These are phyloP conservation scores for Perccottus glenii DNA, from an alignment of 2,113 vertebrate species.

Conservation along the genomic window DNA sequence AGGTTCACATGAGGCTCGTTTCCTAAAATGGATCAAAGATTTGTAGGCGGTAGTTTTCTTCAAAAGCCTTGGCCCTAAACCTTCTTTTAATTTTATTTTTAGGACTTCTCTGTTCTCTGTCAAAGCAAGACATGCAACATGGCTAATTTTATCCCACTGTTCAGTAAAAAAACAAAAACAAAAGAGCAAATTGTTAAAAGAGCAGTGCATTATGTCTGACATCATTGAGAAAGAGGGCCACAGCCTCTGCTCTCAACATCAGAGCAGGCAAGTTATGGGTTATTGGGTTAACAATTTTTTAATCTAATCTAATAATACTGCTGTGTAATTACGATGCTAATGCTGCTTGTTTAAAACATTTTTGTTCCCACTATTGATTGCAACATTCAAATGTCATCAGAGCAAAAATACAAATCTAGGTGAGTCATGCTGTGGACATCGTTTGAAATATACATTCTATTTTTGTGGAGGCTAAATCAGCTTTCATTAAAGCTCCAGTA, in stretches of 20 bases:
- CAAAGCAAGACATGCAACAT: neutral
- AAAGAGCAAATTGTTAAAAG: neutral
- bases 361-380: neutral
- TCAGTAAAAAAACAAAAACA: constrained; percentile 40
- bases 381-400: constrained; percentile 6
- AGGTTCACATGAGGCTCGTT: neutral
- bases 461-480: neutral
- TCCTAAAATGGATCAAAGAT: constrained; percentile 25
- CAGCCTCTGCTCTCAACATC: constrained; percentile 21
- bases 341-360: neutral
- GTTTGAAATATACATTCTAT: neutral
- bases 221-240: constrained; percentile 8
- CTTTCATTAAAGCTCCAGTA: neutral
- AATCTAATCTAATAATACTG: constrained; percentile 22
- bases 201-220: constrained; percentile 15
- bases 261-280: constrained; percentile 21
- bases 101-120: constrained; percentile 12
- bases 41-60: neutral
- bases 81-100: constrained; percentile 32
- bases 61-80: constrained; percentile 1
- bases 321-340: neutral
- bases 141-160: constrained; percentile 44
- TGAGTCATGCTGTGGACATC: constrained; percentile 4
- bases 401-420: neutral
- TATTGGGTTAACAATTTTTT: constrained; percentile 10